A percentile compares a stretch with the other conserved stretches of the same genome.
Conservation (phyloP, 1,140 invertebrate genomes). For the Sipha flava region DNA sequence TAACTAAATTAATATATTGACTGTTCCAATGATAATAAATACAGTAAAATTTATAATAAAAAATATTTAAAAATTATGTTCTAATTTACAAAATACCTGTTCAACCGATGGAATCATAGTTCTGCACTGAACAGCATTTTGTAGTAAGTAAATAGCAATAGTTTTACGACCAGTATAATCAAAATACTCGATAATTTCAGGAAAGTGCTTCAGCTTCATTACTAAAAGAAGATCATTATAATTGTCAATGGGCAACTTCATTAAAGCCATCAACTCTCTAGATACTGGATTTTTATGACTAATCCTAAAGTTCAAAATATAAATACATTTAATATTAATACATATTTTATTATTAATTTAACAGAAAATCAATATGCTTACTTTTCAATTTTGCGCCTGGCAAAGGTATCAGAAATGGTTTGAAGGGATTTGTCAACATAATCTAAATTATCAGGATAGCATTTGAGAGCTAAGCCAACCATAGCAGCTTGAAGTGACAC, state of each 20-base stretch:
- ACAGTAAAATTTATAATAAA: neutral
- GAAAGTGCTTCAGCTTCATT: conserved; percentile 73
- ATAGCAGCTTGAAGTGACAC: conserved; percentile 91
- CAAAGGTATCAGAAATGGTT: conserved; percentile 78
- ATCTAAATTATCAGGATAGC: conserved; percentile 87
- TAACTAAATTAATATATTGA: neutral
- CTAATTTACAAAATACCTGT: conserved; percentile 43
- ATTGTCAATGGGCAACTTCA: conserved; percentile 89
- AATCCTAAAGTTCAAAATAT: conserved; percentile 47
- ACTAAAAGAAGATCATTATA: conserved; percentile 89
- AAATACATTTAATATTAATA: neutral
- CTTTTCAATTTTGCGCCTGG: conserved; percentile 67
- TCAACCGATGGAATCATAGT: conserved; percentile 82
- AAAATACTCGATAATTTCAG: conserved; percentile 75
- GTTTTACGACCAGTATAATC: conserved; percentile 82
- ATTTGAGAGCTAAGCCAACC: conserved; percentile 89
- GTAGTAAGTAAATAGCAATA: conserved; percentile 78
- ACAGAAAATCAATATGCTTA: conserved; percentile 44
- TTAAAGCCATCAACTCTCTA: conserved; percentile 81
- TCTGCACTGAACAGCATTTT: conserved; percentile 80
- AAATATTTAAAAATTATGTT: neutral
- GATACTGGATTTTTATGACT: conserved; percentile 76
- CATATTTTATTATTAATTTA: neutral
- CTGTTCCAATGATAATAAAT: neutral
- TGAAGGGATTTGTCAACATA: conserved; percentile 93